These are phyloP conservation scores for Lypha dubia DNA, from an alignment of 2,888 invertebrate species.

Conservation along the genomic window DNA sequence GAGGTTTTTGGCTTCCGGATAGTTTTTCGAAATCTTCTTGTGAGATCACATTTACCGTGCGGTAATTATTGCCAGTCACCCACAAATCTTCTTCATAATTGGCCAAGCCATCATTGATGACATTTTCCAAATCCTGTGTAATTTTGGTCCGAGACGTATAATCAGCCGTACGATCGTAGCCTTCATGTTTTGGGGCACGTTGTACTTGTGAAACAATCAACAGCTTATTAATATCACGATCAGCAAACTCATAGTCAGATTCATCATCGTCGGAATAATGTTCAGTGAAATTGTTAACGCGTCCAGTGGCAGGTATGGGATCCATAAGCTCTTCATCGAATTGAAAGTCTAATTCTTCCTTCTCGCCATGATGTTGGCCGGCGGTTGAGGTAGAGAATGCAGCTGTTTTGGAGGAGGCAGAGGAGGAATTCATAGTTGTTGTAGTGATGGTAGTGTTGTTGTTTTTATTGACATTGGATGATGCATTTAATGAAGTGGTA, in stretches of 20 bases:
- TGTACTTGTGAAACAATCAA: conserved; percentile 95
- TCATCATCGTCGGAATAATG: conserved; percentile 92
- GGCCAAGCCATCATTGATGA: conserved; percentile 97
- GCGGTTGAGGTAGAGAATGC: conserved; percentile 74
- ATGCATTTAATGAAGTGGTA: conserved; percentile 57
- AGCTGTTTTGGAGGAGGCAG: conserved; percentile 80
- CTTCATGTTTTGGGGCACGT: conserved; percentile 91
- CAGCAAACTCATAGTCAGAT: conserved; percentile 94
- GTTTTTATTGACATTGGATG: conserved; percentile 59
- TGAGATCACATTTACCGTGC: conserved; percentile 94
- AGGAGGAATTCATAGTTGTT: conserved; percentile 75
- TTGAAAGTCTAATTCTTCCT: conserved; percentile 97
- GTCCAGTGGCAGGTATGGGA: conserved; percentile 87
- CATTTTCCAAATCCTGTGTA: conserved; percentile 96
- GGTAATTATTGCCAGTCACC: conserved; percentile 87
- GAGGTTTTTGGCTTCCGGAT: conserved; percentile 84
- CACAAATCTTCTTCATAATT: conserved; percentile 98
- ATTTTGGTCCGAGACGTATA: conserved; percentile 96
- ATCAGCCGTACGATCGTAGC: conserved; percentile 95
- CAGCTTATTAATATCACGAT: conserved; percentile 95
- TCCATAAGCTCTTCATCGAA: conserved; percentile 97
- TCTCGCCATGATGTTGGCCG: conserved; percentile 80
- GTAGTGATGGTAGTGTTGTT: conserved; percentile 67
- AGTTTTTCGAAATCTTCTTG: conserved; percentile 94
- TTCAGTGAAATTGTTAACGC: conserved; percentile 91